Evolutionary conservation across 2,113 vertebrate genomes (phyloP).

Genomic region (Nothocercus julius): DNA sequence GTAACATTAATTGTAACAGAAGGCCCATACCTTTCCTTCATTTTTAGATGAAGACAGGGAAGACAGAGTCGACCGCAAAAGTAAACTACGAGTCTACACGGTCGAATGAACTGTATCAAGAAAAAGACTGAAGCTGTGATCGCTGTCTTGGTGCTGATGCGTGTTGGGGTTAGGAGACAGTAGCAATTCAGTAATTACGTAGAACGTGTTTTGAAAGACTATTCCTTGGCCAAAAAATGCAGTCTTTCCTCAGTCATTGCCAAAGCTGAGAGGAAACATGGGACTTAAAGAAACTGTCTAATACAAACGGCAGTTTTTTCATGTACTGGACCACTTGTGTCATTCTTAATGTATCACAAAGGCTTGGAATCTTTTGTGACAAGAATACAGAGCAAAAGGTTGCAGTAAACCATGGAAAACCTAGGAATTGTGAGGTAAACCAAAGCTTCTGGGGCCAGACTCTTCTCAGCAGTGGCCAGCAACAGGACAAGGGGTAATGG

Average conservation of each 20-base stretch:
- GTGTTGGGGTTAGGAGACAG: background rate
- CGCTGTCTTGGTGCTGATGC: background rate
- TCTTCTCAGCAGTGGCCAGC: too few relatives aligned
- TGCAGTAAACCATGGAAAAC: background rate
- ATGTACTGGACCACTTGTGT: background rate
- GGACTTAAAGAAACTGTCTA: background rate
- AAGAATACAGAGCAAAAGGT: background rate
- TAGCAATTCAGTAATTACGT: background rate
- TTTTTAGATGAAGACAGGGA: too few relatives aligned
- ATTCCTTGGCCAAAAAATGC: background rate
- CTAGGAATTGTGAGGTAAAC: background rate
- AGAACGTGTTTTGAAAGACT: background rate
- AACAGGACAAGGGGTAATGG: too few relatives aligned
- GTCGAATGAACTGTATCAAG: background rate
- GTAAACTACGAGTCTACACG: accelerated
- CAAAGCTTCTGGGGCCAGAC: background rate
- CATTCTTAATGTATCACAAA: background rate
- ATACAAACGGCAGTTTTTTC: background rate
- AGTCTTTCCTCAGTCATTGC: background rate
- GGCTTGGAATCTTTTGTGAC: background rate
- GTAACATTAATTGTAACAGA: background rate
- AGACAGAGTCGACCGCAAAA: background rate
- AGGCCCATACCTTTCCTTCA: background rate
- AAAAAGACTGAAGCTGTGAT: background rate
- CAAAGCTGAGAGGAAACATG: background rate